Evolutionary conservation across 2,113 vertebrate species (phyloP), one percentile per base, ranked within the genome.

Genomic region (Prinia subflava): DNA sequence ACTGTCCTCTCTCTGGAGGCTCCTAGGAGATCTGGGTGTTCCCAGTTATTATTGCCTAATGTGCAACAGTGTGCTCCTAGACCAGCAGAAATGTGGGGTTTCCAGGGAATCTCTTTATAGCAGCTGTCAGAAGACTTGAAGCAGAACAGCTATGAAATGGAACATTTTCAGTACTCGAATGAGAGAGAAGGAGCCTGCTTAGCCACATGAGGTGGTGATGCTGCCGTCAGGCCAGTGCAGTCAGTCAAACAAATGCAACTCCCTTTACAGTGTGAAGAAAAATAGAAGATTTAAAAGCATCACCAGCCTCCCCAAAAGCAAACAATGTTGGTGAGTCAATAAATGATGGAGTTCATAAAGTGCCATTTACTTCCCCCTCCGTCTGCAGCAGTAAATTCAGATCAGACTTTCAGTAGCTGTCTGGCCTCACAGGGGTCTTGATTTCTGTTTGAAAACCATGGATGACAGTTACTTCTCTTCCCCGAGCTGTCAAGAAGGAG

Each of bases 261-360:
- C 57, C 76, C 28, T 87, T 89, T 81, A 79, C 47, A 82, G 47
- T 81, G 88, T 67, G 30, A 83, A 91, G 86, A 94, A 92, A 83
- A 90, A 82, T 75, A 79, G 65, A 59, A 59, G 50, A 67, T 90
- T 94, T 90, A 94, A 94, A 93, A 94, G 81, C 87, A 91, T 67
- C 85, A 75, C 46, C 35, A 64, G 70, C 81, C 57, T 95, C 64
- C 89, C 90, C 93, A 87, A 93, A 96, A 97, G 92, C 68, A 94
- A 95, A 94, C 96, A 95, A 83, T 65, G 67, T 93, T 77, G 69
- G 87, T 35, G 69, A 97, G 96, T 97, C 95, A 97, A 96, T 97
- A 97, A 97, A 96, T 77, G 92, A 95, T 79, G 85, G 94, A 97
- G 97, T 97, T 96, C 94, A 96, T 97, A 97, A 97, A 97, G 74